Conservation (phyloP, 2,797 vertebrate genomes). For the Pempheris klunzingeri region DNA sequence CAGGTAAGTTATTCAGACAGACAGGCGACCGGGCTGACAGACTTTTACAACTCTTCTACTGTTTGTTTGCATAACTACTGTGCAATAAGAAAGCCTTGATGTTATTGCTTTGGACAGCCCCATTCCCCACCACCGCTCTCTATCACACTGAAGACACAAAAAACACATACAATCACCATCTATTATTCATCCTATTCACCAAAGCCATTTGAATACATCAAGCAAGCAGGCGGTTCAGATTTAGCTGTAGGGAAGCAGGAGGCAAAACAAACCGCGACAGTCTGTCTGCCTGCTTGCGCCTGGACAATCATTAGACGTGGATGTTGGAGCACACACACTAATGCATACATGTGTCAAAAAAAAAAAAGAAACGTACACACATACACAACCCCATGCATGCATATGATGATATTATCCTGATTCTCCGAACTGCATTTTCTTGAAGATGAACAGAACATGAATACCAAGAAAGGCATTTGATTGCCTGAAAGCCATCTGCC, state of each 20-base stretch:
- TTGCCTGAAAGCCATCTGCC: slow-evolving; percentile 60
- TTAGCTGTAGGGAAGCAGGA: slow-evolving; percentile 47
- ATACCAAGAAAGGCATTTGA: slow-evolving; percentile 41
- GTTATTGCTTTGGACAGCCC: slow-evolving; percentile 48
- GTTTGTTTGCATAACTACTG: slow-evolving; percentile 30
- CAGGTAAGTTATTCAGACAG: not conserved
- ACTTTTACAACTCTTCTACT: slow-evolving; percentile 9
- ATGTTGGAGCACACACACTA: slow-evolving; percentile 42
- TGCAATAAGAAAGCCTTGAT: slow-evolving; percentile 40
- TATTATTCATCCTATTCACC: slow-evolving; percentile 68
- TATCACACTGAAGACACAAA: slow-evolving; percentile 39
- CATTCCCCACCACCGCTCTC: slow-evolving; percentile 47
- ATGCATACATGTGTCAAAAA: slow-evolving; percentile 42
- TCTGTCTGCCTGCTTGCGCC: slow-evolving; percentile 24
- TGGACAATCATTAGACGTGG: slow-evolving; percentile 46
- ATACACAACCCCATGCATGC: slow-evolving; percentile 7
- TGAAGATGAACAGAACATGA: slow-evolving; percentile 33
- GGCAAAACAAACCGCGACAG: slow-evolving; percentile 51
- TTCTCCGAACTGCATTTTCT: slow-evolving; percentile 16
- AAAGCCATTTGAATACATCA: slow-evolving; percentile 70
- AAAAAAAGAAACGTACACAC: slow-evolving; percentile 28
- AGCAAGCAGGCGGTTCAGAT: slow-evolving; percentile 36
- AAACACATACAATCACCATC: slow-evolving; percentile 53
- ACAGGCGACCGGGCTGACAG: slow-evolving; percentile 21
- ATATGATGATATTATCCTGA: not conserved